Evolutionary conservation across 2,113 vertebrate genomes (phyloP).

Genomic region (Excalfactoria chinensis): DNA sequence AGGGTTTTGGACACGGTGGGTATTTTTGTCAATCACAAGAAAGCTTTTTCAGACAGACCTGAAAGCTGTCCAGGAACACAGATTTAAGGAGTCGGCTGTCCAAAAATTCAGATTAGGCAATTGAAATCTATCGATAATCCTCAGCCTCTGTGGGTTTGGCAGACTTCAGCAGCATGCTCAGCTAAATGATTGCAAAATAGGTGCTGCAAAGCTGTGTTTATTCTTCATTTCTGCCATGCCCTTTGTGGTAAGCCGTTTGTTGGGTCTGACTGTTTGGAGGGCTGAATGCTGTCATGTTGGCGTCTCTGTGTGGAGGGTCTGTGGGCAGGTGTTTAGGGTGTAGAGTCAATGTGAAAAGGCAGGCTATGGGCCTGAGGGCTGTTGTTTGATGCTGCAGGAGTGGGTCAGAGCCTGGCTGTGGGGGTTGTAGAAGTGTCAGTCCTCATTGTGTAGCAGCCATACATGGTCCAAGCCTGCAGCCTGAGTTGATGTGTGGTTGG

Average conservation of each 20-base stretch:
- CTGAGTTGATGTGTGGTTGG: not conserved
- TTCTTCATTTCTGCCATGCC: not conserved
- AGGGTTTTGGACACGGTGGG: not conserved
- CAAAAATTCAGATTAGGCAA: slow-evolving; percentile 12
- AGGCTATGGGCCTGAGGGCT: not conserved
- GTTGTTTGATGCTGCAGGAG: not conserved
- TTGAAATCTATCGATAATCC: slow-evolving; percentile 15
- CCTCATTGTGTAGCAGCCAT: rapidly evolving
- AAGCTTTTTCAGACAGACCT: not conserved
- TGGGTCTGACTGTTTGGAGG: not conserved
- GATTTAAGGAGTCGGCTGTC: not conserved
- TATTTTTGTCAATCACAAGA: not conserved
- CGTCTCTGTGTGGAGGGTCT: not conserved
- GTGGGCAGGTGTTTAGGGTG: not conserved
- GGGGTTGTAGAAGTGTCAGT: not conserved
- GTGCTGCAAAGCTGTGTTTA: slow-evolving; percentile 13
- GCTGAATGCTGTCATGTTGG: not conserved
- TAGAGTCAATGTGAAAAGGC: not conserved
- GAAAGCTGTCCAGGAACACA: not conserved
- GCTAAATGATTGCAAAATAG: not conserved
- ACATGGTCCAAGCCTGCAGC: rapidly evolving
- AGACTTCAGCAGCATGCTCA: not conserved
- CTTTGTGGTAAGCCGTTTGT: not conserved
- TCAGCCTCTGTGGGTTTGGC: not conserved
- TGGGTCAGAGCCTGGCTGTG: not conserved